A percentile compares a stretch with the other conserved stretches of the same genome.
Evolutionary conservation across 2,797 vertebrate genomes (phyloP).

Genomic region (Sebastes iracundus): DNA sequence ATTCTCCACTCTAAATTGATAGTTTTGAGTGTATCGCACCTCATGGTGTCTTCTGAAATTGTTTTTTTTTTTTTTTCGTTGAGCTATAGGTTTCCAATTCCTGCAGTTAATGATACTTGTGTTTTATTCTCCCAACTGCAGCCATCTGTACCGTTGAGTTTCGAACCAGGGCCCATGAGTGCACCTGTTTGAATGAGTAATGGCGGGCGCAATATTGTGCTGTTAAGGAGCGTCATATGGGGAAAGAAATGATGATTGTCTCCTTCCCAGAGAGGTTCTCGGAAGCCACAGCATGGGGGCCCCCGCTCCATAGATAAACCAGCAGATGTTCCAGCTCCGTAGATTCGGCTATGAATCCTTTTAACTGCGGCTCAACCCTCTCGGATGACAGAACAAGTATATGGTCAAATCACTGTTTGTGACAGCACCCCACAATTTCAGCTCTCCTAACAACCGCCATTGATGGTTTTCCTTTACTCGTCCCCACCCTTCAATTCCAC

Average conservation of each 20-base stretch:
- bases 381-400: conserved; percentile 50
- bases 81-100: conserved; percentile 61
- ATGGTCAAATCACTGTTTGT: conserved; percentile 66
- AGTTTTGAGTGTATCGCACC: conserved; percentile 52
- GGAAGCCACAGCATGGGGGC: conserved; percentile 41
- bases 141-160: conserved; percentile 48
- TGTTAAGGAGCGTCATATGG: conserved; percentile 51
- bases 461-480: conserved; percentile 41
- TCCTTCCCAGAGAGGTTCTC: conserved; percentile 51
- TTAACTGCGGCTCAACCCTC: conserved; percentile 55
- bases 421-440: conserved; percentile 59
- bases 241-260: conserved; percentile 68
- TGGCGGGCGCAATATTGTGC: conserved; percentile 27
- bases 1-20: conserved; percentile 70
- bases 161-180: conserved; percentile 37
- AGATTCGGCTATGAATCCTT: conserved; percentile 57
- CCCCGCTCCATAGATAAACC: conserved; percentile 51
- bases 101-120: conserved; percentile 59
- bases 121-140: conserved; percentile 54
- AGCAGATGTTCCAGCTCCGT: conserved; percentile 53
- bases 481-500: neutral
- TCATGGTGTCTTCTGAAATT: conserved; percentile 54
- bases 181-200: conserved; percentile 69
- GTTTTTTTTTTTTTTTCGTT: conserved; percentile 50
- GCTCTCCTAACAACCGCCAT: conserved; percentile 47